phyloP scores from a whole-genome alignment of 2,888 invertebrate genomes.

The Acronicta psi region DNA sequence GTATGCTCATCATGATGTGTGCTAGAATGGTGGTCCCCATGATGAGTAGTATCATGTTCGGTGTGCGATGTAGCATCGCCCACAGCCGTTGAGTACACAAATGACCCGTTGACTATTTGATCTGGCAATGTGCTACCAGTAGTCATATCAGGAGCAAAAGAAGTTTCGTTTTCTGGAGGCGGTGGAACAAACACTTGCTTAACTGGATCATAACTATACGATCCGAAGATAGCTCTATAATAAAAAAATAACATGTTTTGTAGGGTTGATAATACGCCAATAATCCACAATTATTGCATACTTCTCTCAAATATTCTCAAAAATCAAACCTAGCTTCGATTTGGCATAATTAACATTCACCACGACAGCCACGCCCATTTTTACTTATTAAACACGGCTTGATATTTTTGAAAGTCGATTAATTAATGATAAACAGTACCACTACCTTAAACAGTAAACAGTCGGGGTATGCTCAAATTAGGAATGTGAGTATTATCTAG shows the following conservation, averaged over 20 bases:
- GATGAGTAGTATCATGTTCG: neutral
- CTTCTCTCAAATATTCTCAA: too few species aligned
- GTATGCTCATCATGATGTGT: neutral
- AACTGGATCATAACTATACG: slow-evolving; percentile 57
- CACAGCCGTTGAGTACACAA: slow-evolving; percentile 10
- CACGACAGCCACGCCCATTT: too few species aligned
- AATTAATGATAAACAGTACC: too few species aligned
- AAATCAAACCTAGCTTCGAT: too few species aligned
- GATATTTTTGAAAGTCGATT: too few species aligned
- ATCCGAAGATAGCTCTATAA: slow-evolving; percentile 60
- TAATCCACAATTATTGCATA: too few species aligned
- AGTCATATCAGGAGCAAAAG: neutral
- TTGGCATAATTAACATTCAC: too few species aligned
- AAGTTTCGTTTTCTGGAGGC: neutral
- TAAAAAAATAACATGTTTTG: neutral
- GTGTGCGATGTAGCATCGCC: neutral
- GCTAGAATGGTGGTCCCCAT: neutral
- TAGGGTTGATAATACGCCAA: too few species aligned
- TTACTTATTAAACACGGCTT: too few species aligned
- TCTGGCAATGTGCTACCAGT: neutral
- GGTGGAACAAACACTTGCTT: slow-evolving; percentile 37
- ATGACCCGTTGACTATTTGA: slow-evolving; percentile 1
- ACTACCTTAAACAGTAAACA: too few species aligned
- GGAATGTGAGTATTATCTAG: too few species aligned
- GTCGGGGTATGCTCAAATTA: too few species aligned